phyloP scores from a whole-genome alignment of 2,797 vertebrate species.

The Babyrousa celebensis region DNA sequence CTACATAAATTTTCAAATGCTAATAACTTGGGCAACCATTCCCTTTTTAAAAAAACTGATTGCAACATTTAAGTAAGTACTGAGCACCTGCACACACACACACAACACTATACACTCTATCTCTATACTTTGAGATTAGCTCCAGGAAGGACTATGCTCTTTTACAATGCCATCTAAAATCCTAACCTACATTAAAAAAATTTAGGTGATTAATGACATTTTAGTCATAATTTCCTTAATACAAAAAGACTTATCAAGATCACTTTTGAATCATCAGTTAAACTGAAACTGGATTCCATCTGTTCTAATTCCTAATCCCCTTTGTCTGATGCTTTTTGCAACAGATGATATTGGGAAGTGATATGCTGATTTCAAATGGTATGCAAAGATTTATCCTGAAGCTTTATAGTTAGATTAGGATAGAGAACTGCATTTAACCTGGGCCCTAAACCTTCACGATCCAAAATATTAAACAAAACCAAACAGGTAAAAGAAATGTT shows the following conservation, averaged over 20 bases:
- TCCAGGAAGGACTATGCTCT: background rate
- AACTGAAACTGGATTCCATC: background rate
- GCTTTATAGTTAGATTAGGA: background rate
- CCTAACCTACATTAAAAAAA: background rate
- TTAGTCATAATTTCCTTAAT: background rate
- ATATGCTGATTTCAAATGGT: background rate
- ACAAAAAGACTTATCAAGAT: background rate
- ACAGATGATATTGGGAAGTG: background rate
- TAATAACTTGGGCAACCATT: background rate
- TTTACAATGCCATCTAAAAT: background rate
- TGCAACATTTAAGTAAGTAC: background rate
- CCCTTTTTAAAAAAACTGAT: background rate
- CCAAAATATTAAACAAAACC: constrained; percentile 1
- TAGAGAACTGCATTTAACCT: background rate
- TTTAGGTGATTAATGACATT: background rate
- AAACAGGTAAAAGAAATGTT: background rate
- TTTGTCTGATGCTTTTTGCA: background rate
- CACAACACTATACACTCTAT: background rate
- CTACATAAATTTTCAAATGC: background rate
- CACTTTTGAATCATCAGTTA: background rate
- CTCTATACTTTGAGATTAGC: background rate
- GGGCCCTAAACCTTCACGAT: background rate
- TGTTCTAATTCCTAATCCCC: constrained; percentile 39
- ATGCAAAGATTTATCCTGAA: background rate
- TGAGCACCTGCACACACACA: background rate